Conservation (phyloP, 2,888 invertebrate species). For the Eupithecia tripunctaria region DNA sequence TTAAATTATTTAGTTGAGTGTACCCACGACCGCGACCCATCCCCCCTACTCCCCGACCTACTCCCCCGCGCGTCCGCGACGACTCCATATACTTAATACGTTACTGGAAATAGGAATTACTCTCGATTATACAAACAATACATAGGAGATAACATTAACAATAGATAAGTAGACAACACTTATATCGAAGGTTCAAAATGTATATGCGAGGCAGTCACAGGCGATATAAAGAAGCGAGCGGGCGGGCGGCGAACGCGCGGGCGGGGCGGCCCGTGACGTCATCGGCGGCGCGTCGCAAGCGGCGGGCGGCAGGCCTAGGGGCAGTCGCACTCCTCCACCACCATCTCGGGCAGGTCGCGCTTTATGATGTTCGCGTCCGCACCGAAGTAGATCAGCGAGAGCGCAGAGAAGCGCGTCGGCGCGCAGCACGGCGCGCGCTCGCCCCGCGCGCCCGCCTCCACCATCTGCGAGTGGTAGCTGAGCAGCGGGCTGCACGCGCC, state of each 20-base stretch:
- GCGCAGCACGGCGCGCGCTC: slow-evolving; percentile 97
- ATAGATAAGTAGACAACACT: slow-evolving; percentile 40
- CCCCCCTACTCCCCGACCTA: no score
- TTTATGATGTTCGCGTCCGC: slow-evolving; percentile 95
- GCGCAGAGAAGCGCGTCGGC: slow-evolving; percentile 95
- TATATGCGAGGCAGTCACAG: slow-evolving; percentile 41
- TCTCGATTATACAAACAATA: slow-evolving; percentile 37
- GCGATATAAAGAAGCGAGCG: slow-evolving; percentile 33
- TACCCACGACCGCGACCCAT: slow-evolving; percentile 51
- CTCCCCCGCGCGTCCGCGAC: slow-evolving; percentile 47
- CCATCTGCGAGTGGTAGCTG: slow-evolving; percentile 95
- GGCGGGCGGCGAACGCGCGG: slow-evolving; percentile 21
- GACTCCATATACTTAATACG: slow-evolving; percentile 28
- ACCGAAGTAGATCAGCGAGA: slow-evolving; percentile 96
- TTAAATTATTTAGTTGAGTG: slow-evolving; percentile 75
- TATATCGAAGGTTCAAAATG: slow-evolving; percentile 37
- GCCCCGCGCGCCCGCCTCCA: slow-evolving; percentile 92
- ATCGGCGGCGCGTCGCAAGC: slow-evolving; percentile 39
- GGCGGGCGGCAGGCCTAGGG: slow-evolving; percentile 84
- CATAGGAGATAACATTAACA: slow-evolving; percentile 39
- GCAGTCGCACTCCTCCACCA: slow-evolving; percentile 97
- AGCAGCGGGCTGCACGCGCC: slow-evolving; percentile 94
- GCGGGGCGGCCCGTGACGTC: slow-evolving; percentile 8
- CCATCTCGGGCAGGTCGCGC: slow-evolving; percentile 97
- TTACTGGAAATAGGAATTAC: slow-evolving; percentile 32